Base-by-base conservation (phyloP, 1,140 invertebrate species). In the Drosophila lowei region DNA sequence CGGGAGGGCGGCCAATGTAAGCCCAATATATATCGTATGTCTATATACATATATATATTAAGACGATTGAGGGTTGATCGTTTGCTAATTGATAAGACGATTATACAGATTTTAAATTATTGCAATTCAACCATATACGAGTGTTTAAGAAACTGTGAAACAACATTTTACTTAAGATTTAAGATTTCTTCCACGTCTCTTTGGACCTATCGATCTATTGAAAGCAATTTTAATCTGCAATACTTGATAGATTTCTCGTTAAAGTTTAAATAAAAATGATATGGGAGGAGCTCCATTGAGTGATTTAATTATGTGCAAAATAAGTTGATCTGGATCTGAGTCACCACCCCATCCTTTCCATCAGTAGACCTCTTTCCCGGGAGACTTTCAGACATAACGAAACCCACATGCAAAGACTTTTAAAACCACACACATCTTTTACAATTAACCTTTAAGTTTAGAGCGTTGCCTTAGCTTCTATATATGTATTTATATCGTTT, bases 401-500 rank as follows among this genome's bases (percentile, higher is more conserved):
- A 18, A 30, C 41, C 49, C 21, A 52, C 28, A 47, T 57, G 54
- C 41, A 57, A 74, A 86, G 72, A 77, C 81, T 74, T 75, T 28
- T 48, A 47, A 38, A 1, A 3, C 34, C 2, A 44, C 43, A 57
- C 2, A 44, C 43, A 57, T 55, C 28, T 50, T 48, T 65, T 61
- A 9, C 18, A 42, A 21, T 15, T n/a, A 16, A 25, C n/a, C n/a
- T 9, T 60, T 77, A 54, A 58, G 53, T 53, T 66, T 59, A 65
- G 16, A 70, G 49, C 18, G 50, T 68, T 73, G 56, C 64, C 72
- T 66, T 80, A 77, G 77, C 54, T 59, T 5, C 34, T 38, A 13
- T 13, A 11, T 49, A 43, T 57, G 23, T 21, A 50, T 50, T 16
- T 49, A 56, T 28, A 48, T 6, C 43, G 49, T 46, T 38, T 9